Conservation (phyloP, 2,113 vertebrate genomes). For the Actenoides lindsayi region DNA sequence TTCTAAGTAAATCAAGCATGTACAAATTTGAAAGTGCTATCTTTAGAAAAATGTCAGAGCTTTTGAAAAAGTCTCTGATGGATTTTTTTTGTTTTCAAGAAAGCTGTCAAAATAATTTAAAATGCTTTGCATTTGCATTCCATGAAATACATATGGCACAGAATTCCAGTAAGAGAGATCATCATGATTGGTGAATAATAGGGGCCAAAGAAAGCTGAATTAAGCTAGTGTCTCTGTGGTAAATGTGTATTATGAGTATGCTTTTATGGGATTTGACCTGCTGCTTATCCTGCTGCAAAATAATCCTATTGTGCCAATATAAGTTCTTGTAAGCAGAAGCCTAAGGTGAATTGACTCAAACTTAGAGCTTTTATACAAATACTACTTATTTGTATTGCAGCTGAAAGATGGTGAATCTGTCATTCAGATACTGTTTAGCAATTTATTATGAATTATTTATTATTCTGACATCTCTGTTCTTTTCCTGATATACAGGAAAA, state of each 20-base stretch:
- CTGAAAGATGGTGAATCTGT: constrained; percentile 32
- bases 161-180: not conserved
- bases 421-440: constrained; percentile 53
- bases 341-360: constrained; percentile 9
- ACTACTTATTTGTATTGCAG: constrained; percentile 32
- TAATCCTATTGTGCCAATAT: not conserved
- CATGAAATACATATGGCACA: not conserved
- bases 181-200: not conserved
- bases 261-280: not conserved
- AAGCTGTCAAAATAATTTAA: constrained; percentile 33
- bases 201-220: not conserved
- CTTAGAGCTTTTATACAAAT: constrained; percentile 36
- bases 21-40: not conserved
- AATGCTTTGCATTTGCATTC: not conserved
- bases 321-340: not conserved
- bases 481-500: constrained; percentile 46
- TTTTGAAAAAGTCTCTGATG: not conserved
- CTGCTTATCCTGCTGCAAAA: not conserved
- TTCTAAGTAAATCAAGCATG: not conserved
- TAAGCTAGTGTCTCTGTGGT: not conserved
- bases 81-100: not conserved
- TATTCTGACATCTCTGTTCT: constrained; percentile 52
- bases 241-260: not conserved
- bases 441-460: constrained; percentile 66
- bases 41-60: not conserved